Base-by-base conservation (phyloP, 2,888 invertebrate species). In the Stegophylla sp. region DNA sequence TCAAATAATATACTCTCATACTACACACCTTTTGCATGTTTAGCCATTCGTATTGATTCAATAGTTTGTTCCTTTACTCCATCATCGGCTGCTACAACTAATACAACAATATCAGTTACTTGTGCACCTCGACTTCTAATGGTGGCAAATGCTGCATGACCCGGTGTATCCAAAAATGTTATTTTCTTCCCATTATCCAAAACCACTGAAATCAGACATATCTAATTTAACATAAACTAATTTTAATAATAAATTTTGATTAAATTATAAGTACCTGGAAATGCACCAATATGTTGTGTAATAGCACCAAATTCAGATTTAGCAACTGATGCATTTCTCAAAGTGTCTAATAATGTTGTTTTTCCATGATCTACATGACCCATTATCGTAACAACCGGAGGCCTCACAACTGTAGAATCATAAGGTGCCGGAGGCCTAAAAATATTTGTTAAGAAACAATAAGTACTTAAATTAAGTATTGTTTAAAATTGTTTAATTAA, bases 281-380 rank as follows among this genome's bases (percentile, higher is more conserved):
- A 99, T 53, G 99, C 99, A 66, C 99, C 98, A 85, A 99, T 98
- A 86, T 98, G 98, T 86, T 99, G 99, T 0, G 99, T 99, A 83
- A 99, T 99, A 23, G 99, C 99, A 1, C 99, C 99, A 86, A 96
- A 97, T 88, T 99, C 99, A 51, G 92, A 90, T 53, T 93, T 92
- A 0, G 96, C 98, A 3, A 98, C 92, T 56, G 92, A 90, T 0
- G 96, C 92, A 84, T 96, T 91, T 73, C 98, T 88, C 45, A 98
- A 87, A 0, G 94, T 89, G 87, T 98, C 98, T 7, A 99, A 88
- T 5, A 99, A 88, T 0, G 98, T 98, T 3, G 99, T 99, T 89
- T 99, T 98, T 4, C 99, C 99, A 88, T 99, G 99, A 89, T 99
- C 99, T 1, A 99, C 98, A 87, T 99, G 99, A 0, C 99, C 99